Evolutionary conservation across 2,888 invertebrate genomes (phyloP), one percentile per base, ranked within the genome.

Genomic region (Lepidocyrtoides sp.): DNA sequence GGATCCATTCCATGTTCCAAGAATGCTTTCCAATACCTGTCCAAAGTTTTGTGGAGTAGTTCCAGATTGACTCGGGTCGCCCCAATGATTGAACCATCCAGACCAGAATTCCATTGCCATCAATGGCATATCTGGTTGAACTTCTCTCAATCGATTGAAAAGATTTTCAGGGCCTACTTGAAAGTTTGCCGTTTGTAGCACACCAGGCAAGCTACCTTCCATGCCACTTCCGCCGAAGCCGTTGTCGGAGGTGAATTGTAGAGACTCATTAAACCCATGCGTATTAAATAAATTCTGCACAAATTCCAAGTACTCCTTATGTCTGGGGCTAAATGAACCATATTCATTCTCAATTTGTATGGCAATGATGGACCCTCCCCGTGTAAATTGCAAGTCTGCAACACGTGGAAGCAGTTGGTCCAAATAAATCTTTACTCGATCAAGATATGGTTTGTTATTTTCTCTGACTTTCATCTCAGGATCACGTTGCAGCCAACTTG

Each of bases 101-200:
- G 95, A 95, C 96, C 96, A 96, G 94, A 95, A 96, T 94, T 96
- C 96, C 95, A 96, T 96, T 0, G 96, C 96, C 96, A 96, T 96
- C 8, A 95, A 91, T 0, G 96, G 96, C 92, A 95, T 95, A 88
- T 96, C 95, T 0, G 96, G 95, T 94, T 96, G 96, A 14, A 96
- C 94, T 63, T 94, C 93, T 86, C 95, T 94, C 63, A 96, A 94
- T 7, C 94, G 94, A 12, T 95, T 94, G 89, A 96, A 95, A 92
- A 96, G 95, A 3, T 94, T 92, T 51, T 95, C 94, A 0, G 96
- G 96, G 89, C 95, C 94, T 0, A 94, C 94, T 75, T 96, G 95
- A 94, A 96, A 96, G 94, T 96, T 96, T 23, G 96, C 96, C 0
- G 96, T 96, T 94, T 96, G 95, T 17, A 96, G 95, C 7, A 96